Evolutionary conservation across 2,888 invertebrate genomes (phyloP).

Genomic region (Cephus pulcher): DNA sequence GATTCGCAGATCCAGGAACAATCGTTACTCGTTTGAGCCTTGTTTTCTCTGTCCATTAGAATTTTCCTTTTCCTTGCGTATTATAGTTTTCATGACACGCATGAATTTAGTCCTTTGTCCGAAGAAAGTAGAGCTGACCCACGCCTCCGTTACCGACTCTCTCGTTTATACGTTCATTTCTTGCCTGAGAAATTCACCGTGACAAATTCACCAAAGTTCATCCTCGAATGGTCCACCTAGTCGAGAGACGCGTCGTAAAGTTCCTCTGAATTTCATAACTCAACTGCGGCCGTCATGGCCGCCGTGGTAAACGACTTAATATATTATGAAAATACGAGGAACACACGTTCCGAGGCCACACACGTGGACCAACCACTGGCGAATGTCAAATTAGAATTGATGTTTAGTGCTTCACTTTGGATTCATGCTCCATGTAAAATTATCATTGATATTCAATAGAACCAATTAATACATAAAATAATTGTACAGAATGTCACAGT

Average conservation of each 20-base stretch:
- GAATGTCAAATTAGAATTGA: not conserved
- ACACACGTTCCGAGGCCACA: slow-evolving; percentile 36
- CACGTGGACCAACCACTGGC: slow-evolving; percentile 26
- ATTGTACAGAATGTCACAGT: not conserved
- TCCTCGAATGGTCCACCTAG: not conserved
- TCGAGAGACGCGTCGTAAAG: slow-evolving; percentile 44
- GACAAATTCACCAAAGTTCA: slow-evolving; percentile 40
- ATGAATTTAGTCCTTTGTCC: not conserved
- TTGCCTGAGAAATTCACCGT: slow-evolving; percentile 46
- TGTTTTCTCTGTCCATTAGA: not conserved
- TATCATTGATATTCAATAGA: not conserved
- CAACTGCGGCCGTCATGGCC: slow-evolving; percentile 18
- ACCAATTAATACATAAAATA: not conserved
- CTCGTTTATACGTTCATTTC: not conserved
- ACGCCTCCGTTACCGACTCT: not conserved
- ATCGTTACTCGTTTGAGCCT: not conserved
- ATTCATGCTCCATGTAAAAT: not conserved
- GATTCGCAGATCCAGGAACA: not conserved
- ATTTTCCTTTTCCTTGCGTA: not conserved
- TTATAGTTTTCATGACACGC: slow-evolving; percentile 11
- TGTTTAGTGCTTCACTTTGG: not conserved
- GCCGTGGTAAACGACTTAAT: slow-evolving; percentile 48
- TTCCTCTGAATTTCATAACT: slow-evolving; percentile 41
- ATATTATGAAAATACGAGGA: slow-evolving; percentile 53
- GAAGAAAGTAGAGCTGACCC: not conserved